Evolutionary conservation across 2,888 invertebrate species (phyloP), one percentile per base, ranked within the genome.

Genomic region (Himalopsyche japonica): DNA sequence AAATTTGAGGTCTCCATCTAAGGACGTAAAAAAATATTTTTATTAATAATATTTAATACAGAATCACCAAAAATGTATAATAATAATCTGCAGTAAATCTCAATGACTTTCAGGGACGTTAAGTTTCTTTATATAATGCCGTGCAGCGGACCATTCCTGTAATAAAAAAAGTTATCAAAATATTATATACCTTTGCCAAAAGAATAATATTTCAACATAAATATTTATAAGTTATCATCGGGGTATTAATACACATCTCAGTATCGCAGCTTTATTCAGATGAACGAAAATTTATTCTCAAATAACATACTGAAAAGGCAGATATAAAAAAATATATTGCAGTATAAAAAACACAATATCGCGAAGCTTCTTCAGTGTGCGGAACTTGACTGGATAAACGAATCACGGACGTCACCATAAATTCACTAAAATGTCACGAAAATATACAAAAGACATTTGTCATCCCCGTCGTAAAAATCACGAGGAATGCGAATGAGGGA

Each of bases 391-490:
- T 81, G 82, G 83, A 85, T 85, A 83, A 83, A 70, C 77, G 79
- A 85, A 78, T 82, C 82, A 78, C 77, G 78, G 77, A 78, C 82
- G 83, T 83, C 79, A 70, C 79, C 81, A 85, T 85, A 85, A 83
- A 85, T 83, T 83, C 57, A 83, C 34, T 70, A 34, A 82, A 70
- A 83, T 49, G 85, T 83, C 83, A 78, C 57, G 30, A 82, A 81
- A 85, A 83, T 83, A 70, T 78, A 85, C 83, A 83, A 81, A 83
- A 57, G 76, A 48, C 79, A 80, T 85, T 83, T 82, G 79, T 85
- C 83, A 85, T 79, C 81, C 81, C 37, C 79, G 70, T 57, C 76
- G 85, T 82, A 82, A 85, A 85, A 82, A 85, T 85, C 80, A 80
- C 57, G 43, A 57, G 47, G 37, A 80, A 37, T 64, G 81, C 37